phyloP scores from a whole-genome alignment of 2,888 invertebrate genomes.

The Euspilapteryx auroguttella region DNA sequence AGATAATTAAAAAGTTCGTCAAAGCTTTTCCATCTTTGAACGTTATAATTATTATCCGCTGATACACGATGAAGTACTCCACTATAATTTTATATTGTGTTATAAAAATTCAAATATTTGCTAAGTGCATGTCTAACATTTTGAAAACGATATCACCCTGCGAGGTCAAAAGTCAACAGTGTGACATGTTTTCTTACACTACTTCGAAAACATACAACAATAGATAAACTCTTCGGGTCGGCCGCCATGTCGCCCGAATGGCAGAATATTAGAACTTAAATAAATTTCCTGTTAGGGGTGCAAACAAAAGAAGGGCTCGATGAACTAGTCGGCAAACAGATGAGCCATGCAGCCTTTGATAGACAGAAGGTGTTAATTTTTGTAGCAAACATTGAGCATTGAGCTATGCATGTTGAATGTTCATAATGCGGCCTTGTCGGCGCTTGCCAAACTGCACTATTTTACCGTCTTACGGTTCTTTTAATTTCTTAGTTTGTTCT shows the following conservation, averaged over 20 bases:
- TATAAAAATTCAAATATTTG: neutral
- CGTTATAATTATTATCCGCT: no score
- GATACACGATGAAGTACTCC: no score
- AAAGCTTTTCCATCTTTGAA: no score
- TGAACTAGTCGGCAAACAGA: constrained; percentile 35
- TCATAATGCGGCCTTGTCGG: no score
- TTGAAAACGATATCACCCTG: constrained; percentile 4
- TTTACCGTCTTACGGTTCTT: no score
- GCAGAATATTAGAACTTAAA: constrained; percentile 56
- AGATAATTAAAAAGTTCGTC: no score
- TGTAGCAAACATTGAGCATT: constrained; percentile 23
- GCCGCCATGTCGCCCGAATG: no score
- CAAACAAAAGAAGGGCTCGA: constrained; percentile 46
- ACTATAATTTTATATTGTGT: no score
- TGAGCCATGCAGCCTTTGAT: constrained; percentile 45
- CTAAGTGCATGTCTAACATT: constrained; percentile 1
- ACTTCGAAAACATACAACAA: constrained; percentile 16
- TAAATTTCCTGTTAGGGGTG: constrained; percentile 53
- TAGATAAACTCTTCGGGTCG: constrained; percentile 29
- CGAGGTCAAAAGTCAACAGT: constrained; percentile 27
- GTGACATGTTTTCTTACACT: constrained; percentile 21
- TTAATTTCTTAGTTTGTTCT: no score
- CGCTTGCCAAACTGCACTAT: no score
- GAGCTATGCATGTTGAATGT: no score
- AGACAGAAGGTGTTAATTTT: constrained; percentile 42